Base-by-base conservation (phyloP, 23 tunicate species). In the Pegea sp. region DNA sequence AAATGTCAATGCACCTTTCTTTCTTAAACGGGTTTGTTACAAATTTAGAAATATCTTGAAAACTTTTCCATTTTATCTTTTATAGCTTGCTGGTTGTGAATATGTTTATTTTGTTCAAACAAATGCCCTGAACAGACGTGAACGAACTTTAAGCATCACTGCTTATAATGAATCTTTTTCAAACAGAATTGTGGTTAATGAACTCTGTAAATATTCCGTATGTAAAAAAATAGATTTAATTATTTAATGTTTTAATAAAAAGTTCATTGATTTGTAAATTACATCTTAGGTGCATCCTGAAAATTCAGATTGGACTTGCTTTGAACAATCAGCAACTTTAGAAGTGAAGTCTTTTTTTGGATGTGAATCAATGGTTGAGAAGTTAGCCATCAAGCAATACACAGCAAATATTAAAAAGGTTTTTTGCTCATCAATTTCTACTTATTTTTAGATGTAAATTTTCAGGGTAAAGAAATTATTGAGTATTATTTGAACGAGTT, bases 361-460 rank as follows among this genome's bases (percentile, higher is more conserved):
- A 23, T 84, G 73, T 57, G 95, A 84, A 58, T 63, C 84, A 18
- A 53, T 56, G 24, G 95, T 84, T n/a, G 95, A 84, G 54, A 84
- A 84, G 55, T 44, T 84, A n/a, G 95, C 95, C 29, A 84, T 84
- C 76, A 84, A 84, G 31, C 95, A 84, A 34, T 84, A 84, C 33
- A 54, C 95, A 30, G 65, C 84, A 4, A 84, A 84, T 32, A 84
- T 84, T 28, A 84, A 84, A 74, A 84, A 84, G 84, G 95, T 84
- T 24, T 53, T 11, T 25, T 53, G 56, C 22, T 20, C 6, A 20
- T 13, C 22, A 50, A 13, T 20, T 6, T 50, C 56, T 50, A 13
- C 13, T 13, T 21, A 6, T 11, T 13, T 19, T 38, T 25, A 23
- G 19, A 24, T 38, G 46, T 38, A 38, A 8, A 8, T 38, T 23